Conservation (phyloP, 2,888 invertebrate genomes). For the Drosophila aldrichi region DNA sequence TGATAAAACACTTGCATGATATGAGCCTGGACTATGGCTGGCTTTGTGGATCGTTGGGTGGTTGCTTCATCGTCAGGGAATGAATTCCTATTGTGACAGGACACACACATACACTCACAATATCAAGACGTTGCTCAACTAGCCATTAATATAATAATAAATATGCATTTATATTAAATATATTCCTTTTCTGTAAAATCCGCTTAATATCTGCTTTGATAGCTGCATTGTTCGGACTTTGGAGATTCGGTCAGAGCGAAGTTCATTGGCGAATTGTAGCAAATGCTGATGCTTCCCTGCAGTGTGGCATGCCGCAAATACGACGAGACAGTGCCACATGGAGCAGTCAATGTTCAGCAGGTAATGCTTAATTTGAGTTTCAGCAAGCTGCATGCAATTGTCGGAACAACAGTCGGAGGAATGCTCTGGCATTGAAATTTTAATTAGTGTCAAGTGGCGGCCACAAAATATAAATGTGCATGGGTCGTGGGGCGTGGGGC, state of each 20-base stretch:
- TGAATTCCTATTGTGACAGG: not conserved
- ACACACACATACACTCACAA: not conserved
- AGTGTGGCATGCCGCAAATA: conserved; percentile 5
- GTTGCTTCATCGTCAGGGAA: not conserved
- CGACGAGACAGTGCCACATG: conserved; percentile 14
- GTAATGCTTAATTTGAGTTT: conserved; percentile 59
- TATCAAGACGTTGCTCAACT: not conserved
- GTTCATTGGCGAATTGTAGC: conserved; percentile 28
- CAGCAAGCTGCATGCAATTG: conserved; percentile 48
- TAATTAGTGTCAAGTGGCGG: conserved; percentile 78
- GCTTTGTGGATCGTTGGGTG: conserved; percentile 23
- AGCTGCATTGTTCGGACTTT: not conserved
- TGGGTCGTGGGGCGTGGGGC: conserved; percentile 29
- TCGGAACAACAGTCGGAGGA: conserved; percentile 39
- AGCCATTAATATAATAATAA: not conserved
- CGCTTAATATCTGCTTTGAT: no score
- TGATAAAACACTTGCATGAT: not conserved
- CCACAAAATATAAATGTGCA: conserved; percentile 47
- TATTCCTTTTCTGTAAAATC: not conserved
- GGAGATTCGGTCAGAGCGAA: not conserved
- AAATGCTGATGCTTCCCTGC: conserved; percentile 12
- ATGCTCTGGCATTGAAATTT: conserved; percentile 77
- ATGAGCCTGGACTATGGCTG: conserved; percentile 26
- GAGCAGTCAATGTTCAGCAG: conserved; percentile 15
- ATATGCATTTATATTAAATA: not conserved